Conservation (phyloP, 2,888 invertebrate genomes). For the Eumerus sabulonum region DNA sequence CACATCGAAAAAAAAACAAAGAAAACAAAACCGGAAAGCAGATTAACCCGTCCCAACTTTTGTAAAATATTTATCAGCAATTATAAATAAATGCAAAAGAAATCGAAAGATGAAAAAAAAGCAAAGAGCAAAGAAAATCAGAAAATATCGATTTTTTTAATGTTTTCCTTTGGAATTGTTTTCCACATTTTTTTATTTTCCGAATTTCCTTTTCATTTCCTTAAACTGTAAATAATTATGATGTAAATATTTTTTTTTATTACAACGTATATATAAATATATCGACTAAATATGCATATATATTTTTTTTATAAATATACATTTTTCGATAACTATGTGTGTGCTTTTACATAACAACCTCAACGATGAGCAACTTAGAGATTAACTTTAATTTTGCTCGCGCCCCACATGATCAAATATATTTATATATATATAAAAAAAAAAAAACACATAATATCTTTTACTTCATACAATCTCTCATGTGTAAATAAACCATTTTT, state of each 20-base stretch:
- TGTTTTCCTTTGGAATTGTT: constrained; percentile 11
- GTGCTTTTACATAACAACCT: constrained; percentile 68
- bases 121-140: constrained; percentile 54
- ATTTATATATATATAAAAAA: constrained; percentile 66
- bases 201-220: constrained; percentile 48
- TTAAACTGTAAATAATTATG: constrained; percentile 78
- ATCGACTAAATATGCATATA: constrained; percentile 71
- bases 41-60: constrained; percentile 79
- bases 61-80: constrained; percentile 70
- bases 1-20: constrained; percentile 43
- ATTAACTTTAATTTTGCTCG: constrained; percentile 63
- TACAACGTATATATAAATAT: constrained; percentile 64
- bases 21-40: constrained; percentile 79
- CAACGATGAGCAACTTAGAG: constrained; percentile 64
- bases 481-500: constrained; percentile 70
- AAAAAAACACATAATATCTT: constrained; percentile 32
- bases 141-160: constrained; percentile 3
- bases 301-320: constrained; percentile 66
- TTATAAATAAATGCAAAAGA: constrained; percentile 69
- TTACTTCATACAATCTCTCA: constrained; percentile 67
- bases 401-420: constrained; percentile 39
- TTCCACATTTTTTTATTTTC: constrained; percentile 47
- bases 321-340: constrained; percentile 71
- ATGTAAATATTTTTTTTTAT: constrained; percentile 73
- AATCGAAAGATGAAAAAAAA: constrained; percentile 66